Evolutionary conservation across 2,113 vertebrate species (phyloP).

Genomic region (Ovibos moschatus): DNA sequence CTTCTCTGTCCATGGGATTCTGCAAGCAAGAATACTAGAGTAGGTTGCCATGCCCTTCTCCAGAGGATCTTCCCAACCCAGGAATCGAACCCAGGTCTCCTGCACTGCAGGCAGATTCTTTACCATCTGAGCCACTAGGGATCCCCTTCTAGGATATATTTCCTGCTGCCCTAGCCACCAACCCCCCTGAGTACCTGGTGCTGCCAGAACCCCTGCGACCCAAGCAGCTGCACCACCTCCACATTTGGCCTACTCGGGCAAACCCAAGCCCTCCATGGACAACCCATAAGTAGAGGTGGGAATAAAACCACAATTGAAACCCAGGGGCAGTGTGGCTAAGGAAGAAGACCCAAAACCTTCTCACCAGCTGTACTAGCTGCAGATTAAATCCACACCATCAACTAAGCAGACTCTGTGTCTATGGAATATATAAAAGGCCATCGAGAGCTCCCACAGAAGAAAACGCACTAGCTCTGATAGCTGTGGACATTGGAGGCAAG

Average conservation of each 20-base stretch:
- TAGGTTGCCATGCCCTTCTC: neutral
- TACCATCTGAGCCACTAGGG: neutral
- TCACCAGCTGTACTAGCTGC: neutral
- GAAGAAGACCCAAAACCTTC: neutral
- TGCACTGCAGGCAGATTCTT: neutral
- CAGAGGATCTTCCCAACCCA: neutral
- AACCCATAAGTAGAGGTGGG: neutral
- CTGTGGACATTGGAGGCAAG: neutral
- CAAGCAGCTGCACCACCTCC: neutral
- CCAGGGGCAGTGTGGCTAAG: neutral
- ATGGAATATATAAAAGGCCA: neutral
- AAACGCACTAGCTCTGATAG: neutral
- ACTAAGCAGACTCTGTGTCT: neutral
- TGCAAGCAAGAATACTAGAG: neutral
- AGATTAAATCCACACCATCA: neutral
- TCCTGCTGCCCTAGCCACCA: neutral
- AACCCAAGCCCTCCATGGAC: neutral
- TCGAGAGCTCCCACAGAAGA: neutral
- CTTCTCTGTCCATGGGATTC: neutral
- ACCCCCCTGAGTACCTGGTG: neutral
- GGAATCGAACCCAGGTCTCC: neutral
- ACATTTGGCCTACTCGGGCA: neutral
- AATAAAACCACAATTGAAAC: neutral
- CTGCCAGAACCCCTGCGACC: neutral
- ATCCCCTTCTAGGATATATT: neutral